Evolutionary conservation across 2,797 vertebrate species (phyloP).

Genomic region (Myotis planiceps): DNA sequence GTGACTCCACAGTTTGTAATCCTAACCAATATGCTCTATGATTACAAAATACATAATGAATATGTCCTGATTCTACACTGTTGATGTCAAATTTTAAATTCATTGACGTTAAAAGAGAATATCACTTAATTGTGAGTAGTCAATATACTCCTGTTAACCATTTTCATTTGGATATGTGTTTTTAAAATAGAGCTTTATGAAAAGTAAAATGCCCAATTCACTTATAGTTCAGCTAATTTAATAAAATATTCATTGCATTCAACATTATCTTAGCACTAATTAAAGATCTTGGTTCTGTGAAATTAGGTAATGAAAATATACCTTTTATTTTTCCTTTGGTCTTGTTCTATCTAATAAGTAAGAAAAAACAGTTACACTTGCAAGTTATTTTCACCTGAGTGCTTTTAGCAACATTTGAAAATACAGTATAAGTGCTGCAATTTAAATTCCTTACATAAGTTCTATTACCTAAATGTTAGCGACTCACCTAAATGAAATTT

Average conservation of each 20-base stretch:
- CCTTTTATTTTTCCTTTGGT: background rate
- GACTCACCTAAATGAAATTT: slow-evolving; percentile 51
- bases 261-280: background rate
- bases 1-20: background rate
- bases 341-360: slow-evolving; percentile 44
- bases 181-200: background rate
- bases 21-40: background rate
- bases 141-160: background rate
- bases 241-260: background rate
- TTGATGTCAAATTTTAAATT: background rate
- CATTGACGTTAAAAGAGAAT: background rate
- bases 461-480: slow-evolving; percentile 33
- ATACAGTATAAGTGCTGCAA: slow-evolving; percentile 14
- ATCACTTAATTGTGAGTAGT: background rate
- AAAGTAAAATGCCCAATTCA: background rate
- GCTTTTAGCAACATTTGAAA: slow-evolving; percentile 62
- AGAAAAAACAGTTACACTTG: slow-evolving; percentile 58
- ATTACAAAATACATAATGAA: background rate
- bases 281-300: slow-evolving; percentile 31
- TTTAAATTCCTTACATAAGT: slow-evolving; percentile 25
- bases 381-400: slow-evolving; percentile 61
- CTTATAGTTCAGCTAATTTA: background rate
- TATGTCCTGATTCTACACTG: background rate
- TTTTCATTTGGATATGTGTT: background rate
- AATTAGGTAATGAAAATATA: slow-evolving; percentile 16